Conservation (phyloP, 2,113 vertebrate species). For the Pelvicachromis taeniatus region DNA sequence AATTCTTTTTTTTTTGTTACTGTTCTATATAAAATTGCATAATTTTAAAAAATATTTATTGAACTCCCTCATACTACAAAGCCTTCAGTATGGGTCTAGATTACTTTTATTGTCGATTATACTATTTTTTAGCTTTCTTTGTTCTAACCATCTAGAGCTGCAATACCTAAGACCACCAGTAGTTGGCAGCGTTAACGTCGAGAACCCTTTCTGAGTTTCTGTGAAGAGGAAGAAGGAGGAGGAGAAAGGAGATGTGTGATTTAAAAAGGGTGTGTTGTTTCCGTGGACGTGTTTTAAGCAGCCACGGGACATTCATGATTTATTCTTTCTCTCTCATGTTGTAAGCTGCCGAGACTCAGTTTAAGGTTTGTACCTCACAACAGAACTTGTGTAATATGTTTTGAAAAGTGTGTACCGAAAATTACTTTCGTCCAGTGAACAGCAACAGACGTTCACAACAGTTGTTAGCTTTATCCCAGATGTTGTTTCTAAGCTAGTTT, state of each 20-base stretch:
- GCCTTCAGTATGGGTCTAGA: not conserved
- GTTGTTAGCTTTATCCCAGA: not conserved
- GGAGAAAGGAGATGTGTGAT: not conserved
- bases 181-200: constrained; percentile 21
- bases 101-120: not conserved
- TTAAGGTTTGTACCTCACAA: not conserved
- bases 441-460: not conserved
- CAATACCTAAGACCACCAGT: not conserved
- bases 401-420: not conserved
- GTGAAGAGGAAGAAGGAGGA: constrained; percentile 7
- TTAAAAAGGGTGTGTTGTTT: not conserved
- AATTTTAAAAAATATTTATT: not conserved
- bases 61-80: not conserved
- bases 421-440: not conserved
- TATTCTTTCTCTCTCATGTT: not conserved
- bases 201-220: not conserved
- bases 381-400: not conserved
- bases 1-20: not conserved
- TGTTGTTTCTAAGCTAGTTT: not conserved
- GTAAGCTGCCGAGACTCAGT: not conserved
- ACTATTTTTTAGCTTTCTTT: not conserved
- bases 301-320: not conserved
- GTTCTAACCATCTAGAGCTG: not conserved
- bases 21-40: not conserved
- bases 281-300: not conserved